These are phyloP conservation scores for Orthochromis indermauri DNA, from an alignment of 2,113 vertebrate genomes.

Conservation along the genomic window DNA sequence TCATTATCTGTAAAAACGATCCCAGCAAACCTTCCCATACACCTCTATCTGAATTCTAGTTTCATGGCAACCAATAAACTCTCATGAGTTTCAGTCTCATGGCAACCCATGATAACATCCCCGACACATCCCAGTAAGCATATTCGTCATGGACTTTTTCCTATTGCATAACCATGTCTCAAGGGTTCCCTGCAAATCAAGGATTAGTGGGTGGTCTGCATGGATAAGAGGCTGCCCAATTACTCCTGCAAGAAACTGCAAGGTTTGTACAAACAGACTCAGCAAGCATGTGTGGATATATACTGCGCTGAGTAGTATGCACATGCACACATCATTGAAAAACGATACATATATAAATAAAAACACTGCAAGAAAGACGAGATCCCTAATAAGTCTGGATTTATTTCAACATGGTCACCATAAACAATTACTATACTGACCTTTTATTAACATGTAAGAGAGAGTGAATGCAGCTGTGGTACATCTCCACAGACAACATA, in stretches of 20 bases:
- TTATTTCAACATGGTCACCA: conserved; percentile 61
- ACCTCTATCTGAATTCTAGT: not conserved
- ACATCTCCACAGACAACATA: conserved; percentile 8
- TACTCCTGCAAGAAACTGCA: not conserved
- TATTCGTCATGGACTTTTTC: conserved; percentile 30
- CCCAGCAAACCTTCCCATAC: not conserved
- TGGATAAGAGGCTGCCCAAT: conserved; percentile 35
- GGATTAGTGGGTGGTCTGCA: conserved; percentile 34
- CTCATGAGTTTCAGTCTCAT: conserved; percentile 12
- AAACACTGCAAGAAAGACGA: not conserved
- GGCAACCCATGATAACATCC: conserved; percentile 4
- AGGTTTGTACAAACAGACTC: not conserved
- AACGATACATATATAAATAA: not conserved
- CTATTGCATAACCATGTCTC: conserved; percentile 42
- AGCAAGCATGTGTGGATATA: not conserved
- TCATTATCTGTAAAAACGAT: not conserved
- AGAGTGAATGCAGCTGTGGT: conserved; percentile 30
- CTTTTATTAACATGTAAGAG: conserved; percentile 41
- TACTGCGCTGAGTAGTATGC: not conserved
- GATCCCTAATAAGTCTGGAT: conserved; percentile 36
- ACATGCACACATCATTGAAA: not conserved
- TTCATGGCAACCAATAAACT: conserved; percentile 8
- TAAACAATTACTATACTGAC: conserved; percentile 43
- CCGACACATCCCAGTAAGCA: not conserved
- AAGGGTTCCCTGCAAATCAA: conserved; percentile 28